Percentiles rank a stretch among this genome's conserved stretches.
Conservation (phyloP, 2,113 vertebrate species). For the Mustela lutreola region DNA sequence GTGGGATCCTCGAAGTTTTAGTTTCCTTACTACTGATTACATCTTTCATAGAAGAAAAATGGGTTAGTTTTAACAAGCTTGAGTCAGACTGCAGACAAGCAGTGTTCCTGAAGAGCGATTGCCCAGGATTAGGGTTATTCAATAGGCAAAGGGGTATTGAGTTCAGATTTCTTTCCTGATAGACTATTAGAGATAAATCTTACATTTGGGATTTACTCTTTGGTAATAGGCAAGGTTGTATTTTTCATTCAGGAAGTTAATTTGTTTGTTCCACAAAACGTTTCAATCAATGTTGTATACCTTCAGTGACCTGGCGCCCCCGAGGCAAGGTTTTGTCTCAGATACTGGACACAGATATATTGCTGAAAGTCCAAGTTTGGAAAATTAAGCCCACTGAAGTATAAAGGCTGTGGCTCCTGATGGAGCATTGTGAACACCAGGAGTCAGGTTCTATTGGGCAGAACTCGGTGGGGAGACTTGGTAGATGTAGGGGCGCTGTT, state of each 20-base stretch:
- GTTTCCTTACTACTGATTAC: conserved; percentile 82
- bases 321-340: conserved; percentile 53
- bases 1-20: conserved; percentile 74
- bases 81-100: conserved; percentile 72
- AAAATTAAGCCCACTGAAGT: conserved; percentile 10
- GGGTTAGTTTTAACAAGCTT: conserved; percentile 79
- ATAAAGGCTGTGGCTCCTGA: background rate
- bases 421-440: background rate
- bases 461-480: background rate
- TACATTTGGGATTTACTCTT: conserved; percentile 77
- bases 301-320: conserved; percentile 64
- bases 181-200: conserved; percentile 82
- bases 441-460: background rate
- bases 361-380: conserved; percentile 50
- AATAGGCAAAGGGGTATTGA: conserved; percentile 78
- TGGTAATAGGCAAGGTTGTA: conserved; percentile 62
- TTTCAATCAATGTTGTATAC: conserved; percentile 78
- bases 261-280: conserved; percentile 80
- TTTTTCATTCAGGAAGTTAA: conserved; percentile 81
- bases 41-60: conserved; percentile 83
- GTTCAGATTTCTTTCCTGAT: conserved; percentile 73
- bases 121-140: conserved; percentile 77
- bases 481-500: background rate
- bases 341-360: conserved; percentile 63
- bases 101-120: conserved; percentile 75